A percentile compares a stretch with the other conserved stretches of the same genome.
phyloP scores from a whole-genome alignment of 2,888 invertebrate genomes.

The Sisyra terminalis region DNA sequence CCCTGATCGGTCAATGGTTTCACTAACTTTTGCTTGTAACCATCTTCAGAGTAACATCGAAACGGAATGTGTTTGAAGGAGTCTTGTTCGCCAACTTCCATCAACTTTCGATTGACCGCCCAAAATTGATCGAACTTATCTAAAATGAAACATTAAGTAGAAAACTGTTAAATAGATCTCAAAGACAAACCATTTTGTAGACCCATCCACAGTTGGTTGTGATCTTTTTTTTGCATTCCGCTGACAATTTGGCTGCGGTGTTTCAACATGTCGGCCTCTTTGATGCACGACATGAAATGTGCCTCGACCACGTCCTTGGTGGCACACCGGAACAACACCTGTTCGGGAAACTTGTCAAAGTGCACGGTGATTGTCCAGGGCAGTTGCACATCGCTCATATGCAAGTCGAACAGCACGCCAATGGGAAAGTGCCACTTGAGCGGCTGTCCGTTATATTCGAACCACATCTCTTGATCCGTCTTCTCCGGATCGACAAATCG shows the following conservation, averaged over 20 bases:
- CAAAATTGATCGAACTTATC: constrained; percentile 99
- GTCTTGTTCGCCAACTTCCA: constrained; percentile 75
- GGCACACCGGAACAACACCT: constrained; percentile 69
- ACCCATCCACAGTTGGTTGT: constrained; percentile 90
- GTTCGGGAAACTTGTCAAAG: constrained; percentile 88
- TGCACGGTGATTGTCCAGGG: constrained; percentile 93
- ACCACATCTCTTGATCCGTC: constrained; percentile 82
- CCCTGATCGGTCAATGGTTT: constrained; percentile 62
- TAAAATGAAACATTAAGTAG: constrained; percentile 34
- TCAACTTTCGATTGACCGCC: constrained; percentile 88
- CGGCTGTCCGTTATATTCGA: constrained; percentile 82
- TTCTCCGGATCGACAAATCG: constrained; percentile 66
- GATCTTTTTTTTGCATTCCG: constrained; percentile 90
- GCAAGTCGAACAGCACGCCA: constrained; percentile 84
- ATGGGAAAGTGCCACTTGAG: constrained; percentile 80
- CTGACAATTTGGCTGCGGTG: constrained; percentile 81
- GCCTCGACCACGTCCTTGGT: constrained; percentile 87
- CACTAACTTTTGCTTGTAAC: constrained; percentile 57
- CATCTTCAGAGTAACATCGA: constrained; percentile 58
- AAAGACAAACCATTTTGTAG: constrained; percentile 64
- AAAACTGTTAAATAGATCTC: no score
- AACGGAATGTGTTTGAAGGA: constrained; percentile 82
- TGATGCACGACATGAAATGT: constrained; percentile 86
- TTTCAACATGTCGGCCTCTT: constrained; percentile 97
- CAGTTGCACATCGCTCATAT: constrained; percentile 46